Evolutionary conservation across 2,113 vertebrate genomes (phyloP).

Genomic region (Megaceryle torquata): DNA sequence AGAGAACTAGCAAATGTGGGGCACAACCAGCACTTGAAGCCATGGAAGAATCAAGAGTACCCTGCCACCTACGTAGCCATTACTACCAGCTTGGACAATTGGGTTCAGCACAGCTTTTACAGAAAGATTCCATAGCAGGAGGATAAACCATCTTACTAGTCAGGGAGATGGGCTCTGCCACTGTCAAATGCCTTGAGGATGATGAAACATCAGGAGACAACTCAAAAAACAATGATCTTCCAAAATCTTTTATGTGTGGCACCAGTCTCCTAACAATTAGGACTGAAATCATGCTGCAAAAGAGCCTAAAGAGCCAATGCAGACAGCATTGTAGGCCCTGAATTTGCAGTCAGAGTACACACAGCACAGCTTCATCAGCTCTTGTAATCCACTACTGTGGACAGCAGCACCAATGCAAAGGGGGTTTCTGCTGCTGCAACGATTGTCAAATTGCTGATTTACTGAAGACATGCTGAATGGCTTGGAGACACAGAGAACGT

Average conservation of each 20-base stretch:
- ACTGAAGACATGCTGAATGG: neutral
- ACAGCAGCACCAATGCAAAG: neutral
- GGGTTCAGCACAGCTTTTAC: neutral
- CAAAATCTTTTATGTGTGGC: neutral
- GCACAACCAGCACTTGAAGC: neutral
- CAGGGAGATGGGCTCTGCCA: neutral
- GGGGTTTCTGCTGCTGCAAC: neutral
- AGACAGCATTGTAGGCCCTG: neutral
- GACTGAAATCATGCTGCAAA: neutral
- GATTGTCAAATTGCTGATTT: neutral
- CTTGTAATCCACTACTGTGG: rapidly evolving
- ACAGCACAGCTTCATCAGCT: neutral
- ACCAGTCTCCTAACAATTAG: neutral
- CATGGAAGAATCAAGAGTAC: neutral
- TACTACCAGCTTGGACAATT: neutral
- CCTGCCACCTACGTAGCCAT: no score
- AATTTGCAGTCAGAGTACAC: neutral
- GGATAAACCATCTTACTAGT: neutral
- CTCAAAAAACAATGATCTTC: neutral
- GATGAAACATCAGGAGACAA: neutral
- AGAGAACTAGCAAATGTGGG: neutral
- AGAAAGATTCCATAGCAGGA: neutral
- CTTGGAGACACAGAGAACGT: neutral
- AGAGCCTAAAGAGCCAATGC: neutral
- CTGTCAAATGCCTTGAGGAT: neutral